These are phyloP conservation scores for Isaurus tuberculatus DNA, from an alignment of 92 coral and sea anemone genomes.

Conservation along the genomic window DNA sequence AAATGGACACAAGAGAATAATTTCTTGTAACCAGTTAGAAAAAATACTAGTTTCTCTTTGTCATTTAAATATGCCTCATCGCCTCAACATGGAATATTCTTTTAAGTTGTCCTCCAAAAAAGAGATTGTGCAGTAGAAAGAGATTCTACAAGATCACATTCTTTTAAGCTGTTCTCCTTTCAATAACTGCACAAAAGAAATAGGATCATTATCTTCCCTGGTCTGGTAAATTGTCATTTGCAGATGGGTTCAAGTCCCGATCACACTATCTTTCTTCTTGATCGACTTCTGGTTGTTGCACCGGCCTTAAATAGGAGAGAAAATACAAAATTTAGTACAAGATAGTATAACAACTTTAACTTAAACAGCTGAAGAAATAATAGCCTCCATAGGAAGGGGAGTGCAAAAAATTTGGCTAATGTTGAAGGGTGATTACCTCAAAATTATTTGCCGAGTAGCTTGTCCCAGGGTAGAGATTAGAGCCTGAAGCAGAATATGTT, in stretches of 20 bases:
- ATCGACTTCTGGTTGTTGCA: conserved; percentile 45
- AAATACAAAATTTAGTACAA: neutral
- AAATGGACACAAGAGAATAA: no score
- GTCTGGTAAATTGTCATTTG: neutral
- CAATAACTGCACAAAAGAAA: no score
- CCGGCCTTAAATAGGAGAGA: conserved; percentile 9
- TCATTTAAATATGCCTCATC: no score
- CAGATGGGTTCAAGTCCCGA: neutral
- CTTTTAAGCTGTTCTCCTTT: no score
- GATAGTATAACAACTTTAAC: neutral
- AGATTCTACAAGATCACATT: no score
- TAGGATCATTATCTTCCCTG: neutral
- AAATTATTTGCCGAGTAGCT: conserved; percentile 18
- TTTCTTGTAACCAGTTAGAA: no score
- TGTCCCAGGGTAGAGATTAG: conserved; percentile 27
- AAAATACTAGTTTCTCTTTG: no score
- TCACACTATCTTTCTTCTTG: conserved; percentile 44
- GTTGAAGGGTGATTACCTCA: conserved; percentile 9
- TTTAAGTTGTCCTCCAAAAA: no score
- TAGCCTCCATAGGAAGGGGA: neutral
- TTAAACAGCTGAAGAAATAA: neutral
- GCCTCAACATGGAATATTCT: no score
- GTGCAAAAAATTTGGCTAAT: neutral
- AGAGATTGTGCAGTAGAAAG: no score
- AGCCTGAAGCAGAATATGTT: conserved; percentile 19